Base-by-base conservation (phyloP, 1,140 invertebrate species). In the Cotesia chilonis region DNA sequence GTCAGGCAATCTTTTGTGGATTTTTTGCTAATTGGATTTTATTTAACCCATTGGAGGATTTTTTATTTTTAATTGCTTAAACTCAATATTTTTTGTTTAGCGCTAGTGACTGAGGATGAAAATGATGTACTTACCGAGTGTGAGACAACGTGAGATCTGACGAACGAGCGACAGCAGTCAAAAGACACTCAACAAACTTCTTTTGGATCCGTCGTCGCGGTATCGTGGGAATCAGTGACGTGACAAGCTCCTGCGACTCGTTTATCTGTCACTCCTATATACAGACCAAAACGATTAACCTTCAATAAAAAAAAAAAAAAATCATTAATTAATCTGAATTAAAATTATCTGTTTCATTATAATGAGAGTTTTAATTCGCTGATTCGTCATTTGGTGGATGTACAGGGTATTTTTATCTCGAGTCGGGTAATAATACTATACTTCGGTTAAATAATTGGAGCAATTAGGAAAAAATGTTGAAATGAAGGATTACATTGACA, bases 171-270 rank as follows among this genome's bases (percentile, higher is more conserved):
- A 63, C 64, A 66, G 17, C 70, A 60, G 55, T 71, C 63, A 72
- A 72, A 72, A 71, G 60, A 57, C 51, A 55, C 70, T 47, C 41
- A 47, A 10, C 41, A 47, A 37, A 71, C 28, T 71, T 67, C 51
- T 67, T 54, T 54, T 59, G 52, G 52, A 37, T 47, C 66, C 14
- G 5, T 36, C 7, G 12, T 17, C 17, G 20, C 17, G 14, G 59
- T 65, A 72, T 76, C 75, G 75, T 76, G 75, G 75, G 75, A 76
- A 76, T 71, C 75, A 65, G 66, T 76, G 72, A 76, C 75, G 75
- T 76, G 75, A 76, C 72, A 68, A 65, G 68, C 55, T 38, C 41
- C 47, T 67, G 65, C 61, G 61, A 41, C 70, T 66, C 51, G 36
- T 68, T 71, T 72, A 59, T 59, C 68, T 63, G 66, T 72, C 64